Evolutionary conservation across 1,140 invertebrate genomes (phyloP).

Genomic region (Hycleus cichorii): DNA sequence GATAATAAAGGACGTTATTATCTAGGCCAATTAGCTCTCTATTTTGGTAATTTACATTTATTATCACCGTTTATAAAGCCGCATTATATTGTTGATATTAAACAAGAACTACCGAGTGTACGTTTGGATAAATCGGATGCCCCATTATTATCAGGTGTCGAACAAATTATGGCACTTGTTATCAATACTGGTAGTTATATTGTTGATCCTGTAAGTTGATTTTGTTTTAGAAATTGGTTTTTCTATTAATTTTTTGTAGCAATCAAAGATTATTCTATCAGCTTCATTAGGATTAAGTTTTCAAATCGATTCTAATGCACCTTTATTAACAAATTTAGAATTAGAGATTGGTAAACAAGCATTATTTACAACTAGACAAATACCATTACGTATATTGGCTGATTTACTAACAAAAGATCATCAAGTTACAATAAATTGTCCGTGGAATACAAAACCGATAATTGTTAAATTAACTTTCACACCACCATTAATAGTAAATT

Average conservation of each 20-base stretch:
- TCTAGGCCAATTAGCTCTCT: constrained; percentile 52
- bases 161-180: constrained; percentile 59
- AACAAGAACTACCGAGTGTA: constrained; percentile 47
- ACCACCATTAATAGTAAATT: constrained; percentile 68
- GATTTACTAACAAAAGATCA: constrained; percentile 68
- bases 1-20: constrained; percentile 53
- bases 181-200: constrained; percentile 58
- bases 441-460: constrained; percentile 62
- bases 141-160: constrained; percentile 57
- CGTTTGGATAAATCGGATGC: constrained; percentile 45
- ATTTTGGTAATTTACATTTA: constrained; percentile 49
- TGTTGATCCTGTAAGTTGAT: constrained; percentile 33
- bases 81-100: constrained; percentile 48
- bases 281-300: constrained; percentile 52
- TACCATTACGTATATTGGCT: constrained; percentile 61
- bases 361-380: constrained; percentile 58
- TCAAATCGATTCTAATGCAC: constrained; percentile 28
- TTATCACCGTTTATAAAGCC: constrained; percentile 44
- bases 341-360: constrained; percentile 55
- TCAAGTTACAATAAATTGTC: constrained; percentile 61
- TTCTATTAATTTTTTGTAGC: constrained; percentile 28
- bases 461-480: constrained; percentile 68
- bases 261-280: constrained; percentile 48
- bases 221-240: constrained; percentile 7
- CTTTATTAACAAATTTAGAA: constrained; percentile 51